These are phyloP conservation scores for Deroplatys truncata DNA, from an alignment of 2,888 invertebrate genomes.

Conservation along the genomic window DNA sequence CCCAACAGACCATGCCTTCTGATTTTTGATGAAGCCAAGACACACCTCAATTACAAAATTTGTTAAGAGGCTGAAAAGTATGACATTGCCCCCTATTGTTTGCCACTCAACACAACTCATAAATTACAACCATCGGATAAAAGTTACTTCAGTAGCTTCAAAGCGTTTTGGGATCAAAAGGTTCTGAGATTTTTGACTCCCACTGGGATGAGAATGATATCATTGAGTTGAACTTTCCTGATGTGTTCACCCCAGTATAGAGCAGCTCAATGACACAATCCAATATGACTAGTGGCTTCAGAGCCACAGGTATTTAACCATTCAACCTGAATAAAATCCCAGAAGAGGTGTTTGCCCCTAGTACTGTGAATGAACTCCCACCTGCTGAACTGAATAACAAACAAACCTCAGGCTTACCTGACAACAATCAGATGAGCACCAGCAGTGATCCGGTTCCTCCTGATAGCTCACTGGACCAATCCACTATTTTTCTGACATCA, in stretches of 20 bases:
- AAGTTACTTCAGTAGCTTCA: conserved; percentile 4
- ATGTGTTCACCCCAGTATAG: neutral
- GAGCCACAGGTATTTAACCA: neutral
- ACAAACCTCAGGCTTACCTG: neutral
- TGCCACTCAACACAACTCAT: conserved; percentile 31
- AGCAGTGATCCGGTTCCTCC: conserved; percentile 9
- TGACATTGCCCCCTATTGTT: conserved; percentile 32
- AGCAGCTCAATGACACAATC: neutral
- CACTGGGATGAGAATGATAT: conserved; percentile 1
- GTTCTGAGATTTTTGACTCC: conserved; percentile 10
- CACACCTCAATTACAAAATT: conserved; percentile 32
- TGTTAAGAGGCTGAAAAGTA: conserved; percentile 30
- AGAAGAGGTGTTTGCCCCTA: neutral
- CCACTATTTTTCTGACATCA: neutral
- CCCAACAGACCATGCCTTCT: conserved; percentile 28
- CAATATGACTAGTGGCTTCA: neutral
- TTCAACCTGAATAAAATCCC: neutral
- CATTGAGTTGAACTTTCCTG: conserved; percentile 2
- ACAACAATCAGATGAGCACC: neutral
- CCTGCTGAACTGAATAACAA: neutral
- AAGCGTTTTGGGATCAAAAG: neutral
- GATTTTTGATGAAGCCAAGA: conserved; percentile 33
- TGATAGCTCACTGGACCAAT: neutral
- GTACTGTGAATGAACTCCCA: neutral
- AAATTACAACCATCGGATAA: conserved; percentile 33